Conservation (phyloP, 2,797 vertebrate species). For the Loriculus beryllinus region DNA sequence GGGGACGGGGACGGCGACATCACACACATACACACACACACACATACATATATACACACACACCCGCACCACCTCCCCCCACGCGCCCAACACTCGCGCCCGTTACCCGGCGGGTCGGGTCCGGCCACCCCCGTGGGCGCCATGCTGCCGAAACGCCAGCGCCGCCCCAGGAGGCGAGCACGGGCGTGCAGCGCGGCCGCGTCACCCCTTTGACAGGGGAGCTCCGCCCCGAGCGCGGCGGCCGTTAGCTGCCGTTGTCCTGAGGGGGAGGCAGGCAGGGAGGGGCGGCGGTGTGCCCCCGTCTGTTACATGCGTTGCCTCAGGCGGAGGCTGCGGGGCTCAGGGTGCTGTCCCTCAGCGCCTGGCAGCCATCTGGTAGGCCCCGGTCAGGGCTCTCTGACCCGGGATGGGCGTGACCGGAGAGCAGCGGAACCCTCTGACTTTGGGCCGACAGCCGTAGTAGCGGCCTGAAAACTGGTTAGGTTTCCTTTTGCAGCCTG, state of each 20-base stretch:
- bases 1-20: neutral
- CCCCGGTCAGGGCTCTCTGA: neutral
- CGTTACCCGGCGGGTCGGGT: neutral
- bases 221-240: neutral
- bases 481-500: neutral
- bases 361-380: neutral
- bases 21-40: no score
- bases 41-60: no score
- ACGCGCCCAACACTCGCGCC: neutral
- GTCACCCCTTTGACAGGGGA: neutral
- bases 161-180: neutral
- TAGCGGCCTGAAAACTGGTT: neutral
- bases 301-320: accelerated
- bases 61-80: neutral
- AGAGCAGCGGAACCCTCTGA: neutral
- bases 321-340: neutral
- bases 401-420: neutral
- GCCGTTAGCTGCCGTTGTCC: neutral
- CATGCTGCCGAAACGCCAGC: neutral
- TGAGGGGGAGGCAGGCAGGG: neutral
- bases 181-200: neutral
- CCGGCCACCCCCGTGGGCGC: neutral
- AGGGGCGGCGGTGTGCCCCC: accelerated
- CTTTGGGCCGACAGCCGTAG: neutral
- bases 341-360: no score